Evolutionary conservation across 1,140 invertebrate genomes (phyloP), one percentile per base, ranked within the genome.

Genomic region (Probaryconus sp.): DNA sequence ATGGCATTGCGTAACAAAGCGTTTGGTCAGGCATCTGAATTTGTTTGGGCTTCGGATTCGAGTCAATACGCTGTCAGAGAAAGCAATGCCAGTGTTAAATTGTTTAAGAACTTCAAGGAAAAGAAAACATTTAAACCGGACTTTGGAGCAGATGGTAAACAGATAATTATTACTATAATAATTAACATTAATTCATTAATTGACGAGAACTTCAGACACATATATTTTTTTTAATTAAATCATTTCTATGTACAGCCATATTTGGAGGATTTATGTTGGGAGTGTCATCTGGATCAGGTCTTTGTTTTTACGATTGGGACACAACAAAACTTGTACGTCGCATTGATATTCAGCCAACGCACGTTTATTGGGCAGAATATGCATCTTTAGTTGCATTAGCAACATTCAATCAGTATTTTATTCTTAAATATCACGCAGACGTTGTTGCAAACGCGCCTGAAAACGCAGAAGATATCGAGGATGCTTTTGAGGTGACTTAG

Each of bases 31-130:
- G 98, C 97, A 0, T 95, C 98, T 60, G 98, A 99, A 87, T 99
- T 99, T 88, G 98, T 99, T 0, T 99, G 98, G 98, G 97, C 97
- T 0, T 91, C 94, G 37, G 98, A 99, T 85, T 97, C 97, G 1
- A 97, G 96, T 42, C 95, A 99, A 79, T 99, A 95, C 80, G 94
- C 94, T 0, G 97, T 98, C 1, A 89, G 98, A 26, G 98, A 99
- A 86, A 95, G 93, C 37, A 93, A 92, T 20, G 95, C 94, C 13
- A 94, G 93, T 0, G 92, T 99, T 1, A 97, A 97, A 83, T 92
- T 99, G 5, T 99, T 98, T 88, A 98, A 98, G 81, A 99, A 99
- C 83, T 99, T 99, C 85, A 99, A 99, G 83, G 97, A 99, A 83
- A 93, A 94, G 81, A 97, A 97, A 81, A 92, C 92, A 38, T 97